Evolutionary conservation across 2,113 vertebrate species (phyloP).

Genomic region (Cephalopterus ornatus): DNA sequence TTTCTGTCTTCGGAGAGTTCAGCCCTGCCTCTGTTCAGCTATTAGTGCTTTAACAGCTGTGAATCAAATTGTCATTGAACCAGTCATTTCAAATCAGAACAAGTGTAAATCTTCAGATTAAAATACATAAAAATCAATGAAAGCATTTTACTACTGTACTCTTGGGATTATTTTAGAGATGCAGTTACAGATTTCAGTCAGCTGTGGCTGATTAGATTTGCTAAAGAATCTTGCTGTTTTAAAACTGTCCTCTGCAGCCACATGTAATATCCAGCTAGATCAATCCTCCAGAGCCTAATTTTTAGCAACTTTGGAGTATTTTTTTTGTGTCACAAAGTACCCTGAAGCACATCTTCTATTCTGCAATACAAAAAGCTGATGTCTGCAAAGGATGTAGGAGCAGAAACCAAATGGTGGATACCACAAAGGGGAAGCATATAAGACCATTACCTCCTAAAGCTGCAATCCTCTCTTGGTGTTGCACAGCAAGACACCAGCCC

Average conservation of each 20-base stretch:
- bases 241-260: neutral
- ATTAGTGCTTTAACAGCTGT: neutral
- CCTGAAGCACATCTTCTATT: neutral
- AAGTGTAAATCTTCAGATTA: neutral
- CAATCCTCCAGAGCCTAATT: neutral
- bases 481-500: neutral
- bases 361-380: neutral
- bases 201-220: neutral
- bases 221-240: neutral
- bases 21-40: neutral
- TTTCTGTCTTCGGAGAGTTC: neutral
- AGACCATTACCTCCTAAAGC: neutral
- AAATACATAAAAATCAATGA: neutral
- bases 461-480: neutral
- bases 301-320: neutral
- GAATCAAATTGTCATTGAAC: neutral
- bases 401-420: neutral
- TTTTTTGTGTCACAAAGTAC: neutral
- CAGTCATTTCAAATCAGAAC: constrained; percentile 8
- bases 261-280: neutral
- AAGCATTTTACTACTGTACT: neutral
- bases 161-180: neutral
- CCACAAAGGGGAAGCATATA: neutral
- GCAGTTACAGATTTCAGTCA: neutral
- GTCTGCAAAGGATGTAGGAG: neutral